Percentiles rank a stretch among this genome's conserved stretches.
Conservation (phyloP, 2,113 vertebrate genomes). For the Vidua macroura region DNA sequence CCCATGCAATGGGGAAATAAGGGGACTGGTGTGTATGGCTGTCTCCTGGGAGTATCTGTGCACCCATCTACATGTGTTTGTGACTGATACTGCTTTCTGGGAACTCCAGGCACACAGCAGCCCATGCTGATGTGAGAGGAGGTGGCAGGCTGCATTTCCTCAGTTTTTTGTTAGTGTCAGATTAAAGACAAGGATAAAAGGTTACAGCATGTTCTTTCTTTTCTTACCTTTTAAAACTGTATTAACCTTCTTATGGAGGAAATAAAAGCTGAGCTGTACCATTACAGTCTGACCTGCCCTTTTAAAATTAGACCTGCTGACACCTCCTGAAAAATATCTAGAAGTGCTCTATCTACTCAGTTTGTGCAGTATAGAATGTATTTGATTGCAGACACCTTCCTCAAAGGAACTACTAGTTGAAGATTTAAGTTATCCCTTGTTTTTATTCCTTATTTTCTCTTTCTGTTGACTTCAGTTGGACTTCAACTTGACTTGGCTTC, state of each 20-base stretch:
- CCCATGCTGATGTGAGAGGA: neutral
- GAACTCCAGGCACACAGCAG: neutral
- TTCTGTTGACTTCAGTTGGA: neutral
- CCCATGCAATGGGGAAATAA: neutral
- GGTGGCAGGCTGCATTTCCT: neutral
- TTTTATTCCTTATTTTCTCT: neutral
- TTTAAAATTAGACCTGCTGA: conserved; percentile 32
- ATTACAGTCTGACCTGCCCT: conserved; percentile 31
- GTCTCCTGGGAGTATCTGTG: neutral
- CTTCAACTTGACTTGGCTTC: neutral
- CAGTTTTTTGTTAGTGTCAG: conserved; percentile 3
- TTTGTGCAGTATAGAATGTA: neutral
- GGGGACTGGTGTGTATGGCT: neutral
- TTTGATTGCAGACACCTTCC: neutral
- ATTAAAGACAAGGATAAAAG: conserved; percentile 63
- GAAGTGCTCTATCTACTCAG: neutral
- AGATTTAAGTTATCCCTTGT: neutral
- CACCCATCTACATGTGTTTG: neutral
- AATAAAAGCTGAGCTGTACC: conserved; percentile 31
- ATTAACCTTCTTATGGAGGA: conserved; percentile 31
- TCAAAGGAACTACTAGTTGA: neutral
- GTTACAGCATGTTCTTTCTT: conserved; percentile 47
- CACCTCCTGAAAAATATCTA: neutral
- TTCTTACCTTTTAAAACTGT: conserved; percentile 30
- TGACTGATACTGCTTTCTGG: neutral